Percentiles rank a stretch among this genome's conserved stretches.
These are phyloP conservation scores for Cistogaster globosa DNA, from an alignment of 2,888 invertebrate species.

Conservation along the genomic window DNA sequence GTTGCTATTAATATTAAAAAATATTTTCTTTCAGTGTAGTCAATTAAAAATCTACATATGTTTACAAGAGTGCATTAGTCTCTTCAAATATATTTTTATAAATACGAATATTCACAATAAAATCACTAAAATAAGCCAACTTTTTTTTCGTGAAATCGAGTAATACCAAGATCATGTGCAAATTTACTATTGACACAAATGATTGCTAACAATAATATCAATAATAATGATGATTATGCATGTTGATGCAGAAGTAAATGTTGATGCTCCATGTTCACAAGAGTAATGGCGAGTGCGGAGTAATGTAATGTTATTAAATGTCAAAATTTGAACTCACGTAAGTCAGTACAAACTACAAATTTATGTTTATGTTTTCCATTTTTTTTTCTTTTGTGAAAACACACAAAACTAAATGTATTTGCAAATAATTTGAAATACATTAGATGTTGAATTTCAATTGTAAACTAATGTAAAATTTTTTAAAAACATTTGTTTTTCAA, in stretches of 20 bases:
- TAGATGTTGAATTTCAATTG: not conserved
- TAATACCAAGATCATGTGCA: slow-evolving; percentile 71
- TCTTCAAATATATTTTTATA: slow-evolving; percentile 44
- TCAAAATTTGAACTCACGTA: slow-evolving; percentile 71
- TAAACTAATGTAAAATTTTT: not conserved
- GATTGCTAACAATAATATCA: slow-evolving; percentile 59
- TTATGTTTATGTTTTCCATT: not conserved
- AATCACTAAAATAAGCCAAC: slow-evolving; percentile 18
- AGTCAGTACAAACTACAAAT: slow-evolving; percentile 43
- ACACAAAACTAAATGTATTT: slow-evolving; percentile 35
- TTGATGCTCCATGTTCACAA: slow-evolving; percentile 48
- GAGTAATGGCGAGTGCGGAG: slow-evolving; percentile 28
- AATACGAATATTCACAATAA: slow-evolving; percentile 64
- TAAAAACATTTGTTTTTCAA: not conserved
- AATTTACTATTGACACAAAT: slow-evolving; percentile 73
- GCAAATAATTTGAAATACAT: slow-evolving; percentile 48
- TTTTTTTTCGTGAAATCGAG: slow-evolving; percentile 53
- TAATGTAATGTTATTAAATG: slow-evolving; percentile 49
- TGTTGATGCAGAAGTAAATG: slow-evolving; percentile 36
- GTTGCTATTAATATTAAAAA: too few relatives aligned
- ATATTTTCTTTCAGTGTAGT: slow-evolving; percentile 27
- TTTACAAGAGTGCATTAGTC: slow-evolving; percentile 9
- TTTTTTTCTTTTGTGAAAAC: slow-evolving; percentile 49
- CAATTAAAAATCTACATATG: slow-evolving; percentile 15
- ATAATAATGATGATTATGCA: slow-evolving; percentile 33